Percentiles rank a stretch among this genome's conserved stretches.
phyloP scores from a whole-genome alignment of 1,140 invertebrate species.

The Trypoxylus dichotomus region DNA sequence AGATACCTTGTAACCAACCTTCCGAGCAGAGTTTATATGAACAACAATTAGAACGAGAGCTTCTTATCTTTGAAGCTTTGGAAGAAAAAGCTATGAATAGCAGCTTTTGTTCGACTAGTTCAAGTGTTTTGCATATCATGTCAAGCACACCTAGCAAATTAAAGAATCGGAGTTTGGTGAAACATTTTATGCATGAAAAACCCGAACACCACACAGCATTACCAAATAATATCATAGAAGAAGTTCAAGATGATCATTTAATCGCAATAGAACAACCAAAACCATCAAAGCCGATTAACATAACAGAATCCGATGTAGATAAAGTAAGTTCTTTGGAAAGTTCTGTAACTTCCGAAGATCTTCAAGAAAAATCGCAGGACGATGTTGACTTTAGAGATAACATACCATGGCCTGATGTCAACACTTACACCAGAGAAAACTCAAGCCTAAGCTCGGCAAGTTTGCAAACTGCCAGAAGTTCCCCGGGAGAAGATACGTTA shows the following conservation, averaged over 20 bases:
- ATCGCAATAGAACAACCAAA: background rate
- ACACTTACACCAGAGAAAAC: constrained; percentile 21
- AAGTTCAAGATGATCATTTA: constrained; percentile 5
- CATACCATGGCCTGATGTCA: constrained; percentile 5
- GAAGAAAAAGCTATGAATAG: constrained; percentile 70
- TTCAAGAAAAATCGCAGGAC: background rate
- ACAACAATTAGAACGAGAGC: constrained; percentile 43
- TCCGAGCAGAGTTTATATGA: constrained; percentile 37
- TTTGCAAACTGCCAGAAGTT: background rate
- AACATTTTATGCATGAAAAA: background rate
- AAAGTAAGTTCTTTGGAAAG: constrained; percentile 20
- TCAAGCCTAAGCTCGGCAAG: background rate
- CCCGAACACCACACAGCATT: background rate
- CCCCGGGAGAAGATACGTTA: background rate
- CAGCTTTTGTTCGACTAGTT: constrained; percentile 71
- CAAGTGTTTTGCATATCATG: constrained; percentile 48
- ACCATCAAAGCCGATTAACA: background rate
- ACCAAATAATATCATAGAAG: background rate
- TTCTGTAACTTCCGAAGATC: constrained; percentile 30
- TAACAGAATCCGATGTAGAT: background rate
- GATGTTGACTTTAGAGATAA: constrained; percentile 6
- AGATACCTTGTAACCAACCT: constrained; percentile 27
- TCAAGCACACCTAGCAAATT: constrained; percentile 46
- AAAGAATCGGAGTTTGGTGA: background rate
- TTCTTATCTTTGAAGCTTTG: constrained; percentile 69